Evolutionary conservation across 2,797 vertebrate species (phyloP).

Genomic region (Rhinophrynus dorsalis): DNA sequence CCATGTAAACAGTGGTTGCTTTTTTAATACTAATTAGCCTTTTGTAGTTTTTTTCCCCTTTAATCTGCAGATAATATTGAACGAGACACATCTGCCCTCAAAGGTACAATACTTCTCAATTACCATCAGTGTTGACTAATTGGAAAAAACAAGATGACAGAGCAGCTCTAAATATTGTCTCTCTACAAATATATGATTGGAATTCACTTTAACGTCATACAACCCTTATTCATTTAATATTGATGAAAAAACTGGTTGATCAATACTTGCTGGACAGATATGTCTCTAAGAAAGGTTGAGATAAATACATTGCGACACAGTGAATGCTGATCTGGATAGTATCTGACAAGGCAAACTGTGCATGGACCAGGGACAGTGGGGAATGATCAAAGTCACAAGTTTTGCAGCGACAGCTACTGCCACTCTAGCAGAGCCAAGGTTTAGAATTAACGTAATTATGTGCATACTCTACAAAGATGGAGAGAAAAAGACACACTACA

Average conservation of each 20-base stretch:
- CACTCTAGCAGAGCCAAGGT: neutral
- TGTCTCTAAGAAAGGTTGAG: constrained; percentile 6
- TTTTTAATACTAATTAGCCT: too few species aligned
- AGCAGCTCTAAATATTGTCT: neutral
- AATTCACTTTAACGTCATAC: constrained; percentile 39
- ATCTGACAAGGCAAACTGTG: constrained; percentile 19
- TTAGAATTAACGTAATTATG: constrained; percentile 15
- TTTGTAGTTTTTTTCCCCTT: too few species aligned
- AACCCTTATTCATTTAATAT: constrained; percentile 41
- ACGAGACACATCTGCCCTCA: neutral
- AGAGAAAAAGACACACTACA: neutral
- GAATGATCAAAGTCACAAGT: constrained; percentile 8
- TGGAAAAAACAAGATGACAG: constrained; percentile 3
- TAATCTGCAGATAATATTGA: neutral
- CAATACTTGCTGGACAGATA: constrained; percentile 23
- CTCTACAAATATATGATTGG: constrained; percentile 2
- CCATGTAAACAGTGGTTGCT: too few species aligned
- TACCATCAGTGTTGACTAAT: constrained; percentile 4
- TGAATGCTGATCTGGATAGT: constrained; percentile 33
- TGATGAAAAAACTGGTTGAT: constrained; percentile 34
- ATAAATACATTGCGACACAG: constrained; percentile 18
- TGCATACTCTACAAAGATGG: neutral
- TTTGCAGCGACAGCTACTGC: constrained; percentile 7
- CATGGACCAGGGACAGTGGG: constrained; percentile 10
- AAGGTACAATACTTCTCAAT: neutral